Base-by-base conservation (phyloP, 2,113 vertebrate species). In the Sciurus niger region DNA sequence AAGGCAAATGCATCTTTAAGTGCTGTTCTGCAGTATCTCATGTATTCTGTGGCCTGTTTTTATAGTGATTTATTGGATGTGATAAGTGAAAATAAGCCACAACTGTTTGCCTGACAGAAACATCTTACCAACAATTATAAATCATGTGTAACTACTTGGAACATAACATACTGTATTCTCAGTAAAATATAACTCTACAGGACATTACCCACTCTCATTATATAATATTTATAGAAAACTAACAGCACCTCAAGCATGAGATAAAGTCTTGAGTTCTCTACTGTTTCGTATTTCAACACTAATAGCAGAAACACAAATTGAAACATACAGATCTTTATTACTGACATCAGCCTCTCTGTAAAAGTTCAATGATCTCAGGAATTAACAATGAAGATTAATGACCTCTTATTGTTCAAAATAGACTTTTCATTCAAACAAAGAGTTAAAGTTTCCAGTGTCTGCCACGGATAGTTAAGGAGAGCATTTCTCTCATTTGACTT, bases 1-100 rank as follows among this genome's bases (percentile, higher is more conserved):
- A 48, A 94, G 48, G 40, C 40, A 94, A 80, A 55, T 65, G 28
- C 14, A 84, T 68, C 77, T 80, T 92, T 88, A 94, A 84, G 24
- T 40, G 13, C 28, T 79, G 25, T 70, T 86, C 63, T 84, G 20
- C 40, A 84, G 28, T 37, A 32, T 46, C 2, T 76, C 22, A 53
- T 90, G 14, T 92, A 83, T 92, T 28, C 25, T 67, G 2, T 84
- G 46, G 14, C 53, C 40, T 84, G 8, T 80, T 95, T 96, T 91
- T 78, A 83, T 53, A 77, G 40, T 60, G 87, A 95, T 91, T 84
- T 93, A 84, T 91, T 91, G 43, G 24, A 84, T 65, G 55, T 80
- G 55, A 84, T 93, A 80, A 93, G 28, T 94, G 77, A 88, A 95
- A 96, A 80, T 68, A 90, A 96, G 40, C 82, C 65, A 63, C 76